phyloP scores from a whole-genome alignment of 2,888 invertebrate species.

The Drosophila anomalata region DNA sequence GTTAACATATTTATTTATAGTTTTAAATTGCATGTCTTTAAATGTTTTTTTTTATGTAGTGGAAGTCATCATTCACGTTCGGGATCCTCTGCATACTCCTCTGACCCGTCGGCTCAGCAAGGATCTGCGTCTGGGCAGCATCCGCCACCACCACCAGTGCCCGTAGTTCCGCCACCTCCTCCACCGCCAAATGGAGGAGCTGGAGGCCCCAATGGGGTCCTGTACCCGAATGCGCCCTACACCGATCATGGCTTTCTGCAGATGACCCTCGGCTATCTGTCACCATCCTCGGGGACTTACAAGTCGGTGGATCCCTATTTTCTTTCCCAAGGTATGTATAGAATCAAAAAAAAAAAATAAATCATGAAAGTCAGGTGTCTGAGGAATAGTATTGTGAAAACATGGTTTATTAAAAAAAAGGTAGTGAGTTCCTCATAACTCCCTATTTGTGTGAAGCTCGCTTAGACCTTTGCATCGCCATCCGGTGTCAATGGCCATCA shows the following conservation, averaged over 20 bases:
- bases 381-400: not conserved
- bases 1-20: too few species aligned
- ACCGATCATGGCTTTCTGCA: slow-evolving; percentile 87
- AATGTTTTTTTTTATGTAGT: slow-evolving; percentile 3
- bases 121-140: slow-evolving; percentile 32
- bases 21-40: too few species aligned
- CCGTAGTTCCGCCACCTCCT: slow-evolving; percentile 41
- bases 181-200: slow-evolving; percentile 42
- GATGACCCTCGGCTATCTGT: slow-evolving; percentile 89
- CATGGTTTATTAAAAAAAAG: not conserved
- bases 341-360: too few species aligned
- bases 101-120: slow-evolving; percentile 45
- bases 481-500: slow-evolving; percentile 61
- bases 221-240: slow-evolving; percentile 83
- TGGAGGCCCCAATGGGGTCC: slow-evolving; percentile 71
- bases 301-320: slow-evolving; percentile 90
- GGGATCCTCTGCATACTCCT: slow-evolving; percentile 54
- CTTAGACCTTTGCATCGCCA: not conserved
- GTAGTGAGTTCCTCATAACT: not conserved
- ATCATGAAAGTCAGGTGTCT: not conserved
- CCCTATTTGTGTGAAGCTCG: not conserved
- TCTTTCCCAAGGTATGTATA: slow-evolving; percentile 87
- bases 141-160: slow-evolving; percentile 31
- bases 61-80: slow-evolving; percentile 50
- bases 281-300: slow-evolving; percentile 87